These are phyloP conservation scores for Heliothis subflexa DNA, from an alignment of 1,140 invertebrate genomes.

Conservation along the genomic window DNA sequence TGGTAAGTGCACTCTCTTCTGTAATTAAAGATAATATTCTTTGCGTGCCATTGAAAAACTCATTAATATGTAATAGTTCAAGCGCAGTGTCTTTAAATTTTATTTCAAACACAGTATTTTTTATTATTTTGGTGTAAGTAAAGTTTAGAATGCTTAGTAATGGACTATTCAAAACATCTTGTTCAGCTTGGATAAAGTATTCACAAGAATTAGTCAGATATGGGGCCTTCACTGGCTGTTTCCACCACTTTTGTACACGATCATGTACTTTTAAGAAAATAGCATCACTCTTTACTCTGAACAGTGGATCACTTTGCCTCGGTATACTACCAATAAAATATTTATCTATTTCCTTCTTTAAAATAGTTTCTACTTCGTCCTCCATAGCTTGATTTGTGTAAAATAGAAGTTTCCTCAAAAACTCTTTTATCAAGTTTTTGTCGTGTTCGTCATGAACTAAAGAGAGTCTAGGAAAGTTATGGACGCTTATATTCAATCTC, in stretches of 20 bases:
- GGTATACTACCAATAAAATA: constrained; percentile 29
- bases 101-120: constrained; percentile 19
- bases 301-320: constrained; percentile 9
- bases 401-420: constrained; percentile 46
- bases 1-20: constrained; percentile 25
- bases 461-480: constrained; percentile 39
- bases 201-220: constrained; percentile 46
- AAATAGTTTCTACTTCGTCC: constrained; percentile 28
- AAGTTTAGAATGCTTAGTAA: constrained; percentile 46
- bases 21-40: constrained; percentile 34
- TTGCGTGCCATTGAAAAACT: neutral
- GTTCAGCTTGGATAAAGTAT: constrained; percentile 38
- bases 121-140: constrained; percentile 38
- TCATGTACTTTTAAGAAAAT: constrained; percentile 50
- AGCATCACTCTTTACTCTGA: constrained; percentile 46
- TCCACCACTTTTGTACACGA: constrained; percentile 55
- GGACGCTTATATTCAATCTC: constrained; percentile 44
- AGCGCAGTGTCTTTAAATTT: constrained; percentile 29
- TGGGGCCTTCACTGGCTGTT: constrained; percentile 11
- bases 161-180: constrained; percentile 39
- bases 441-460: constrained; percentile 41
- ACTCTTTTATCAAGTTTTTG: constrained; percentile 35
- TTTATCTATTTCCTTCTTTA: constrained; percentile 49
- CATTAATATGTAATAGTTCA: constrained; percentile 2
- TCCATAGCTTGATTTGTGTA: constrained; percentile 50